Percentiles rank a stretch among this genome's conserved stretches.
Evolutionary conservation across 2,888 invertebrate genomes (phyloP).

Genomic region (Epistrophella euchroma): DNA sequence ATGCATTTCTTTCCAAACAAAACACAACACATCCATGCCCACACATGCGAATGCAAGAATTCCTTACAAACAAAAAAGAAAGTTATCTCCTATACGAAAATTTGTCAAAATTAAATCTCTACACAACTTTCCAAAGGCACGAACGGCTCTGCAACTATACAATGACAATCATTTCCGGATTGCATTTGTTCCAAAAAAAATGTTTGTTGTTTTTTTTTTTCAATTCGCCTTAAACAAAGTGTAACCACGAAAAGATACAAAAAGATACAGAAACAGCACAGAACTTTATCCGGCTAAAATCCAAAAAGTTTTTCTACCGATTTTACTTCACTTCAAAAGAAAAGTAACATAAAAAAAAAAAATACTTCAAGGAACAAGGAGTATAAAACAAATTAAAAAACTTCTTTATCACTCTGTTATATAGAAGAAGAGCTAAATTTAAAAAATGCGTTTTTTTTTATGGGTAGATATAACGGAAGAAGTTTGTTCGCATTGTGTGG

Average conservation of each 20-base stretch:
- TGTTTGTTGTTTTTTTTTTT: neutral
- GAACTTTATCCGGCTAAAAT: constrained; percentile 42
- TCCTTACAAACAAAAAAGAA: constrained; percentile 1
- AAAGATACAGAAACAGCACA: constrained; percentile 17
- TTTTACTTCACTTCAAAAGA: constrained; percentile 49
- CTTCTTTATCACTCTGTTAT: constrained; percentile 58
- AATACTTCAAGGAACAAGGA: constrained; percentile 25
- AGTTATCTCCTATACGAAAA: constrained; percentile 18
- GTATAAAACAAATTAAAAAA: constrained; percentile 49
- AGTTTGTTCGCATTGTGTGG: constrained; percentile 46
- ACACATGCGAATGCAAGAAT: neutral
- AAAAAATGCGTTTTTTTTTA: constrained; percentile 6
- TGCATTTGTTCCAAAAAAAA: constrained; percentile 37
- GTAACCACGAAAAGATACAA: constrained; percentile 21
- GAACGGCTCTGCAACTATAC: constrained; percentile 45
- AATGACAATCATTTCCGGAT: constrained; percentile 64
- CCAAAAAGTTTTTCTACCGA: constrained; percentile 51
- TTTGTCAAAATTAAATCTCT: constrained; percentile 57
- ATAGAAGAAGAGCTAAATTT: constrained; percentile 35
- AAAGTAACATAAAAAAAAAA: constrained; percentile 1
- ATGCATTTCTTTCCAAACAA: constrained; percentile 8
- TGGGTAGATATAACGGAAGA: constrained; percentile 2
- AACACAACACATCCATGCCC: neutral
- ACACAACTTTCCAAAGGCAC: constrained; percentile 26
- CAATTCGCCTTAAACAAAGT: constrained; percentile 27